Base-by-base conservation (phyloP, 2,888 invertebrate genomes). In the Venusia cambrica region DNA sequence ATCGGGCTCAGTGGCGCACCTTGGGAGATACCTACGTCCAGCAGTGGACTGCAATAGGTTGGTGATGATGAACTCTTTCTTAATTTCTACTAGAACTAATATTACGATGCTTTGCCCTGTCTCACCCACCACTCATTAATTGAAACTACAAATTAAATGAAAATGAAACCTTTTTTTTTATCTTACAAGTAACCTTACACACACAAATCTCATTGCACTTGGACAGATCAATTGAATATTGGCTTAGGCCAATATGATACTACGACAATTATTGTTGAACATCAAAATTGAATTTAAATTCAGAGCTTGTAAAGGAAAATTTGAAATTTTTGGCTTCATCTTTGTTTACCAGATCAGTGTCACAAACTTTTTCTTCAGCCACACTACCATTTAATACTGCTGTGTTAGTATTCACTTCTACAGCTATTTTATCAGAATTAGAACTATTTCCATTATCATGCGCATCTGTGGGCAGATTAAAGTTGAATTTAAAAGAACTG, bases 281-380 rank as follows among this genome's bases (percentile, higher is more conserved):
- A 65, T 70, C 57, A 77, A 93, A 93, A 76, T 92, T 91, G 78
- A 93, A 93, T 63, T 88, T 90, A 74, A 93, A 93, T 36, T 76
- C 79, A 41, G 88, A 83, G 44, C 79, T 81, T 9, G 89, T 75
- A 44, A 76, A 74, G 33, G 67, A 59, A 66, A 88, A 88, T 58
- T 76, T 75, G 44, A 74, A 76, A 8, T 54, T 58, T 39, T 71
- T 63, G 36, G 52, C 34, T 49, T 51, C 51, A 38, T 44, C 48
- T 20, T 57, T 51, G 45, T 30, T 30, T 4, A 22, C 33, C 10
- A 5, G 20, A 28, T 49, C 39, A 30, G 44, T 39, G 26, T 46
- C 57, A 25, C 36, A 43, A 34, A 28, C 44, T 30, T 32, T 32
- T 39, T 20, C 6, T 18, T 35, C 20, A 31, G 34, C 5, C 5